Evolutionary conservation across 2,797 vertebrate species (phyloP), one percentile per base, ranked within the genome.

Genomic region (Xenops minutus): DNA sequence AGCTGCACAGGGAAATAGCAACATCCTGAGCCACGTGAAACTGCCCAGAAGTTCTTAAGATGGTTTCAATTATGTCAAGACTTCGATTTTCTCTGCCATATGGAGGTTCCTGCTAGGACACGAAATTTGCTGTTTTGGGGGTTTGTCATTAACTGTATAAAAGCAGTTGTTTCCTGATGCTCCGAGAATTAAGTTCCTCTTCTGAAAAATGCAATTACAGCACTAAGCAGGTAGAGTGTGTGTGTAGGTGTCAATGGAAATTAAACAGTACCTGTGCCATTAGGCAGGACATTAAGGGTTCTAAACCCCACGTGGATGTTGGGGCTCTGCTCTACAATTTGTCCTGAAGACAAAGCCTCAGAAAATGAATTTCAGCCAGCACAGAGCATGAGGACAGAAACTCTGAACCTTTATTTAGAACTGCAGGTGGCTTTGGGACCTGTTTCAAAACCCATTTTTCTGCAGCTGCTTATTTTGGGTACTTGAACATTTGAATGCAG

Each of bases 381-480:
- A 5, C 9, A 22, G 63, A 32, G 39, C 36, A 34, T 1, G 0
- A 37, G 52, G 54, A 51, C 0, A 93, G 94, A 69, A 89, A 58
- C 82, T 56, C 29, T 13, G 74, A 52, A 32, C 0, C 6, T 59
- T 59, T 73, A 52, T 59, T 59, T 95, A n/a, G 71, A 78, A 36
- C 44, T 85, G 86, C 93, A 96, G 94, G 93, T 96, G 94, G 48
- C 43, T 48, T 10, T 68, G 11, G 48, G 44, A 4, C 66, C 86
- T 85, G 63, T 94, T 97, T 95, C 72, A 76, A 62, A 89, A 43
- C 81, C 16, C 0, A 1, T 91, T 94, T 88, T 94, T 92, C 92
- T 88, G 23, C 96, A 96, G 73, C 85, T 95, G 90, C 56, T 72
- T 78, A 0, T 68, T 89, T 94, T 87, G 74, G 68, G 32, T 79